Evolutionary conservation across 2,888 invertebrate genomes (phyloP), one percentile per base, ranked within the genome.

Genomic region (Acleris holmiana): DNA sequence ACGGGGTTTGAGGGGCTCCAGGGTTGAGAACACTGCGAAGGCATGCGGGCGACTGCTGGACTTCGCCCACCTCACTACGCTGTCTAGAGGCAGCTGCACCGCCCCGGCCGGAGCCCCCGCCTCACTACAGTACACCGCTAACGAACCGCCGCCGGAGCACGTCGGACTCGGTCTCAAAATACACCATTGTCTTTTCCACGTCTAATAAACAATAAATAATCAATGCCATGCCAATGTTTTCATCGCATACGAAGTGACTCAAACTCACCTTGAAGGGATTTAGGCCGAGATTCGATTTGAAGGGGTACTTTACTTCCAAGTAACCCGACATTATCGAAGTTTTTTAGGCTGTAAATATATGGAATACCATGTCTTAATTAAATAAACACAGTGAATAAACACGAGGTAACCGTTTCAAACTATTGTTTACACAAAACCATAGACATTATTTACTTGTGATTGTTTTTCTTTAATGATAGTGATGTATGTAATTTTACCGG

Each of bases 141-240:
- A 78, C 67, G 93, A 93, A 3, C 94, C 90, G 41, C 89, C 90
- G 57, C 93, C 93, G 68, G 90, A 86, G 67, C 93, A 88, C 67
- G 91, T 91, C 67, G 94, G 93, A 68, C 94, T 87, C 62, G 94
- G 93, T 75, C 93, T 86, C 73, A 94, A 86, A 76, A 94, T 94
- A 78, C 94, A 94, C 94, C 94, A 95, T 79, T 94, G 94, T 80
- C 93, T 93, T 77, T 94, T 94, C 95, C 95, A 95, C 67, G 94
- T 94, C 95, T 95, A 79, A 66, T 69, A 75, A 85, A 74, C 71
- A 74, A 76, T 77, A 79, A 76, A 73, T 70, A 76, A 77, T 77
- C 69, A 77, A 76, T 78, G 69, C 63, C 66, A 71, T 66, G 53
- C 68, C 71, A 66, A 67, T 68, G 69, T 70, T 73, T 61, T 73